Evolutionary conservation across 2,797 vertebrate species (phyloP), one percentile per base, ranked within the genome.

Genomic region (Pseudomugil gertrudae): DNA sequence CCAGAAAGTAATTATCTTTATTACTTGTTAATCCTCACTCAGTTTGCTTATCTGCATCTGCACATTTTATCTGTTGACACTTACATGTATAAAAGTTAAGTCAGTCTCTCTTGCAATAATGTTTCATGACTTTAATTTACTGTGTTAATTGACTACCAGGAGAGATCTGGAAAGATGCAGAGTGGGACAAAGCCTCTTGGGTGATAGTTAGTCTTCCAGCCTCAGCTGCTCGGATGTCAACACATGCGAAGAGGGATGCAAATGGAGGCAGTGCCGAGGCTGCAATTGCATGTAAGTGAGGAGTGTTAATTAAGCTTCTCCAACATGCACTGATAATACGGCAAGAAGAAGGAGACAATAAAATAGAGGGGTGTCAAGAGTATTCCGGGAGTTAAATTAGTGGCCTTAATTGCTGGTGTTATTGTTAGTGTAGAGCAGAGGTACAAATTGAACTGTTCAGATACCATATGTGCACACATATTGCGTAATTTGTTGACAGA

Each of bases 201-300:
- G 84, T 78, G 66, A 61, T 57, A 51, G 48, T 75, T 84, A 74
- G 72, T 86, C 69, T 63, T 36, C 51, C 66, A 57, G 72, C 50
- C 35, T 76, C 65, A 43, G 68, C 70, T 56, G 23, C 60, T 80
- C 45, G 53, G 51, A 84, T 57, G 61, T 68, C 35, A 19, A 72
- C 69, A 66, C 69, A 68, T 13, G 48, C 1, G 2, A 32, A 57
- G 60, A 69, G 48, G 35, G 59, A 75, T 60, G 53, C 53, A 69
- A 74, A 75, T 35, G 50, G 64, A 66, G 52, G 11, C 40, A 15
- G 21, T 23, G 51, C 15, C 51, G 62, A 66, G 61, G 50, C n/a
- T 4, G 4, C 74, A 69, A 84, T 79, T 74, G 69, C 50, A 63
- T 5, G 5, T 67, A 65, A 53, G 7, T 2, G 14, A 76, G 54